Conservation (phyloP, 2,113 vertebrate genomes). For the Rhombomys opimus region DNA sequence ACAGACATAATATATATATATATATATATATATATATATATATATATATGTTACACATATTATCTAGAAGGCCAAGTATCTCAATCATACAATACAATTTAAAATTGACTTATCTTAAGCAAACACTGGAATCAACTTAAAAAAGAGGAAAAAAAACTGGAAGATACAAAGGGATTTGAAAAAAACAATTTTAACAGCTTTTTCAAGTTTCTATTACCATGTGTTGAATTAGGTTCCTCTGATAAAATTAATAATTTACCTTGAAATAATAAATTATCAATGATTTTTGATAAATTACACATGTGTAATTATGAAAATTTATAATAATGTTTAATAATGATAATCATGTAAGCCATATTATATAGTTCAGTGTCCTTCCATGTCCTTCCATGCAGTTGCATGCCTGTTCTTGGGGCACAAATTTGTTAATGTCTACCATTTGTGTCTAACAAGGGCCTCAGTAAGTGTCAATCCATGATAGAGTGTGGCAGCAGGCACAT, state of each 20-base stretch:
- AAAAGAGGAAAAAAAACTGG: neutral
- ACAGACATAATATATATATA: neutral
- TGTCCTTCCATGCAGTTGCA: neutral
- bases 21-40: neutral
- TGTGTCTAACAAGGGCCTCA: conserved; percentile 83
- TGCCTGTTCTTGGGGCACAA: neutral
- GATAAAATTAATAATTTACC: conserved; percentile 39
- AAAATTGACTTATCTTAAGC: conserved; percentile 23
- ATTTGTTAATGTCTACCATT: neutral
- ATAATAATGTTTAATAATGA: neutral
- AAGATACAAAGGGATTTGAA: neutral
- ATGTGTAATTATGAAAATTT: neutral
- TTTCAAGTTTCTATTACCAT: neutral
- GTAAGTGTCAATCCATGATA: conserved; percentile 90
- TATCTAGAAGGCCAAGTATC: neutral
- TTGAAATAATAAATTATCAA: neutral
- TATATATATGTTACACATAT: neutral
- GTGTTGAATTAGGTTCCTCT: conserved; percentile 7
- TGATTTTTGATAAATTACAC: conserved; percentile 9
- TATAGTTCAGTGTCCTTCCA: neutral
- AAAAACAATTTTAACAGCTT: neutral
- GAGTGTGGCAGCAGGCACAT: conserved; percentile 91
- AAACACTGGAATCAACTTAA: neutral
- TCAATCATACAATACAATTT: neutral
- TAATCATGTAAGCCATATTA: neutral